These are phyloP conservation scores for Megamerina dolium DNA, from an alignment of 2,888 invertebrate species.

Conservation along the genomic window DNA sequence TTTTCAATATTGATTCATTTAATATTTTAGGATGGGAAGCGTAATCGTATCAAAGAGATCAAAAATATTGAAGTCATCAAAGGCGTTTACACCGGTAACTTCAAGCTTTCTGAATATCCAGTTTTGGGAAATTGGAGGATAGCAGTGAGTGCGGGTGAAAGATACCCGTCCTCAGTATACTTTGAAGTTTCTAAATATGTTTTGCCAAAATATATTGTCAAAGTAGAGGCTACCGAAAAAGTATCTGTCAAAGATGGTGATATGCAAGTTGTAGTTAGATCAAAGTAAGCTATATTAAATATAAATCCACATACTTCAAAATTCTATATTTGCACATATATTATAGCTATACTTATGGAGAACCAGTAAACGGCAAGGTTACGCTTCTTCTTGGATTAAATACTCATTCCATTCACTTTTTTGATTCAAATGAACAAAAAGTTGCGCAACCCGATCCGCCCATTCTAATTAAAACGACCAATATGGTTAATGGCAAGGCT, in stretches of 20 bases:
- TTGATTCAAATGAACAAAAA: slow-evolving; percentile 8
- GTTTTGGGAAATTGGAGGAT: slow-evolving; percentile 84
- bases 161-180: slow-evolving; percentile 30
- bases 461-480: slow-evolving; percentile 26
- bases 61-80: slow-evolving; percentile 50
- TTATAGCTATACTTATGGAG: slow-evolving; percentile 63
- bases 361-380: slow-evolving; percentile 80
- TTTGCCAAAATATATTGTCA: slow-evolving; percentile 85
- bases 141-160: slow-evolving; percentile 21
- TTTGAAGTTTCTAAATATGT: slow-evolving; percentile 81
- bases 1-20: slow-evolving; percentile 38
- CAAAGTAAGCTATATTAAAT: slow-evolving; percentile 31
- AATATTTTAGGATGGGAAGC: slow-evolving; percentile 61
- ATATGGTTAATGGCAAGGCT: slow-evolving; percentile 42
- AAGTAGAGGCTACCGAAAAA: slow-evolving; percentile 73
- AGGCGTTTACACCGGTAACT: slow-evolving; percentile 63
- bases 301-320: neutral
- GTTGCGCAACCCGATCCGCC: slow-evolving; percentile 28
- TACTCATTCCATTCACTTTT: slow-evolving; percentile 16
- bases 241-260: slow-evolving; percentile 76
- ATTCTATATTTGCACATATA: neutral
- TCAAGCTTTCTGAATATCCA: slow-evolving; percentile 69
- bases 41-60: slow-evolving; percentile 81
- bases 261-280: slow-evolving; percentile 64
- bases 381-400: slow-evolving; percentile 69